Conservation (phyloP, 1,140 invertebrate species). For the Ericerus pela region DNA sequence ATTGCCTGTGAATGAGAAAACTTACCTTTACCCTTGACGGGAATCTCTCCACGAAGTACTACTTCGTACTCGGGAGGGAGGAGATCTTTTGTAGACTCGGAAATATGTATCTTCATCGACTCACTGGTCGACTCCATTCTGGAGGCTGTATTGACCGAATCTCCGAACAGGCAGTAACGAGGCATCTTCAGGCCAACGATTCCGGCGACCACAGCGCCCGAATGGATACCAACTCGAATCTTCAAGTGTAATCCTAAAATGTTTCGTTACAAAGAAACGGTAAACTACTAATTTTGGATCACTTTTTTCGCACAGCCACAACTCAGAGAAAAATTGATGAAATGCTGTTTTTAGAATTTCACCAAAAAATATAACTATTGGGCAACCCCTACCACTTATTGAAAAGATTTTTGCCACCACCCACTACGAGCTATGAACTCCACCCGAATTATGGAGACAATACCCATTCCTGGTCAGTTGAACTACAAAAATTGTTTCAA, state of each 20-base stretch:
- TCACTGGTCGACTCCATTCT: conserved; percentile 82
- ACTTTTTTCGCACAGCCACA: no score
- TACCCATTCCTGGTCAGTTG: no score
- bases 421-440: no score
- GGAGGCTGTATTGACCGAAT: conserved; percentile 82
- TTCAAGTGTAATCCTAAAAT: conserved; percentile 60
- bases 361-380: no score
- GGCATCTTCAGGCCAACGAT: conserved; percentile 94
- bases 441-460: no score
- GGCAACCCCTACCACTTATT: no score
- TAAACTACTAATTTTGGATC: no score
- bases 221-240: conserved; percentile 79
- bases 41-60: conserved; percentile 62
- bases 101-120: conserved; percentile 89
- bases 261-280: no score
- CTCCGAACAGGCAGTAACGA: conserved; percentile 83
- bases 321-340: no score
- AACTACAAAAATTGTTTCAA: no score
- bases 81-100: conserved; percentile 64
- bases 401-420: no score
- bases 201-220: conserved; percentile 80
- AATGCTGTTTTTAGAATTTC: no score
- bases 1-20: background rate
- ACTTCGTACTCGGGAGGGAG: conserved; percentile 61
- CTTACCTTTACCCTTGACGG: conserved; percentile 71